Evolutionary conservation across 2,888 invertebrate species (phyloP).

Genomic region (Limnephilus auricula): DNA sequence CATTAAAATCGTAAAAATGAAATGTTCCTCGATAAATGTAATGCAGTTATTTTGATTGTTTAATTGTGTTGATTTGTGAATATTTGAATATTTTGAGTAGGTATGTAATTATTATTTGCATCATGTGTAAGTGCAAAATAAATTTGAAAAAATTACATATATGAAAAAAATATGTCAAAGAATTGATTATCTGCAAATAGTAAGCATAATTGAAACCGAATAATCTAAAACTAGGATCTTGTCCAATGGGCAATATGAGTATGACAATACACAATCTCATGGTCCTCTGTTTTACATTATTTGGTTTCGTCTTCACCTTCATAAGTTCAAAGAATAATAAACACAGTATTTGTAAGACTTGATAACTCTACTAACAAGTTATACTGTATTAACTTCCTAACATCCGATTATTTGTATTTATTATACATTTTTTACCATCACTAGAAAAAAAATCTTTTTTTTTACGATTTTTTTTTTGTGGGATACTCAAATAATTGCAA

Average conservation of each 20-base stretch:
- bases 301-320: not conserved
- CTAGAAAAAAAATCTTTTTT: not conserved
- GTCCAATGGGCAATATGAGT: not conserved
- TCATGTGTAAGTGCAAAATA: not conserved
- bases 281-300: not conserved
- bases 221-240: not conserved
- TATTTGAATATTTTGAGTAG: not conserved
- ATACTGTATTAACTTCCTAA: not conserved
- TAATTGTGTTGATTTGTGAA: not conserved
- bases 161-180: not conserved
- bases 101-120: not conserved
- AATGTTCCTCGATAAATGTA: not conserved
- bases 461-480: not conserved
- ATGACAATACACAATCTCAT: not conserved
- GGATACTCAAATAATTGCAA: not conserved
- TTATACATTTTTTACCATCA: not conserved
- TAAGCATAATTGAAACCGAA: not conserved
- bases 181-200: not conserved
- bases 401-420: not conserved
- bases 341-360: not conserved
- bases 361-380: not conserved
- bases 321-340: not conserved
- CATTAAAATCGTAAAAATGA: not conserved
- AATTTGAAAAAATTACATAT: not conserved
- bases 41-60: not conserved